Conservation (phyloP, 1,140 invertebrate species). For the Drosophila burlai region DNA sequence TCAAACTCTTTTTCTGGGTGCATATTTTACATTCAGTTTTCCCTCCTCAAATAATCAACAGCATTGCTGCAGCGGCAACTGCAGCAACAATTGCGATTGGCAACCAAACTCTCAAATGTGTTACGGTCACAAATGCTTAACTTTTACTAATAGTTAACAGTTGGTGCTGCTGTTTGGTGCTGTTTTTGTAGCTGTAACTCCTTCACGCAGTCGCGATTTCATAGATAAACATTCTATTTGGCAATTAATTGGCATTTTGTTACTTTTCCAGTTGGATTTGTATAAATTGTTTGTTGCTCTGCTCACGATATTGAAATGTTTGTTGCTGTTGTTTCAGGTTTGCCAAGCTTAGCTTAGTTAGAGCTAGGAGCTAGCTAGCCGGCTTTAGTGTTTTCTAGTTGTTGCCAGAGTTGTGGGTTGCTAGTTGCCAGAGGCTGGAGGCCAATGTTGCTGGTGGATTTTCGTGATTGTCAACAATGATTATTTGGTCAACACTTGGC, state of each 20-base stretch:
- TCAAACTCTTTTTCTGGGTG: background rate
- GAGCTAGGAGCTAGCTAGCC: background rate
- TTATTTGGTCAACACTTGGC: slow-evolving; percentile 72
- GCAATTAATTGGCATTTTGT: slow-evolving; percentile 83
- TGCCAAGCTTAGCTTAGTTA: background rate
- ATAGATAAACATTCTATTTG: slow-evolving; percentile 84
- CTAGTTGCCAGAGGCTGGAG: slow-evolving; percentile 9
- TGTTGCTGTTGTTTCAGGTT: slow-evolving; percentile 45
- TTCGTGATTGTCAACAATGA: slow-evolving; percentile 83
- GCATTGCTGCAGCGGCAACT: slow-evolving; percentile 30
- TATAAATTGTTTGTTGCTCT: slow-evolving; percentile 67
- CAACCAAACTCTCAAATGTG: slow-evolving; percentile 65
- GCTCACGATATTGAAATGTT: slow-evolving; percentile 79
- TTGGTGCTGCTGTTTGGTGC: slow-evolving; percentile 29
- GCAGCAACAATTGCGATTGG: slow-evolving; percentile 55
- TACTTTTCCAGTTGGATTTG: slow-evolving; percentile 81
- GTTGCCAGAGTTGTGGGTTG: slow-evolving; percentile 31
- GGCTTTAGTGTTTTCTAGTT: slow-evolving; percentile 34
- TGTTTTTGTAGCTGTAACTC: slow-evolving; percentile 15
- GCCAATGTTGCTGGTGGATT: slow-evolving; percentile 21
- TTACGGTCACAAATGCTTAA: slow-evolving; percentile 83
- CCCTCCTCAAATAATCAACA: slow-evolving; percentile 66
- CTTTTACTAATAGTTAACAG: slow-evolving; percentile 78
- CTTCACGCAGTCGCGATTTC: slow-evolving; percentile 61
- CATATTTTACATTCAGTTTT: slow-evolving; percentile 22